A percentile compares a stretch with the other conserved stretches of the same genome.
phyloP scores from a whole-genome alignment of 2,888 invertebrate genomes.

The Pollenia labialis region DNA sequence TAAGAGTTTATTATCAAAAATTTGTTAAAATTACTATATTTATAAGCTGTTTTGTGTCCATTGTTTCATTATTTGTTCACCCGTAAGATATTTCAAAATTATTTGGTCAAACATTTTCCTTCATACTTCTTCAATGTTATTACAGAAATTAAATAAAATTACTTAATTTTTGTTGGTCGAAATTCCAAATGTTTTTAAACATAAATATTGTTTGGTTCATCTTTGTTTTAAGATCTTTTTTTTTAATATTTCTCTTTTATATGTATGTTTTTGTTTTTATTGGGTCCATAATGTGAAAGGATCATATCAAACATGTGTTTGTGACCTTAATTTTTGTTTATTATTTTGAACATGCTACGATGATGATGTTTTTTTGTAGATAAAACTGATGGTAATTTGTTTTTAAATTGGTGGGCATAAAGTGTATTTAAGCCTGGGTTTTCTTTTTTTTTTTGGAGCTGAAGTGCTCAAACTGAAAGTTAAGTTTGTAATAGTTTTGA shows the following conservation, averaged over 20 bases:
- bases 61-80: background rate
- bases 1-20: constrained; percentile 32
- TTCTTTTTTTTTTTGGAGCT: constrained; percentile 1
- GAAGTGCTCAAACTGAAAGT: constrained; percentile 32
- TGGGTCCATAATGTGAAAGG: constrained; percentile 60
- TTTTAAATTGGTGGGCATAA: constrained; percentile 22
- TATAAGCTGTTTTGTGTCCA: background rate
- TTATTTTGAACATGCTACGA: constrained; percentile 11
- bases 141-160: constrained; percentile 41
- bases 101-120: background rate
- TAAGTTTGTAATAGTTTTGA: background rate
- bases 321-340: constrained; percentile 64
- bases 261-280: constrained; percentile 19
- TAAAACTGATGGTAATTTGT: constrained; percentile 18
- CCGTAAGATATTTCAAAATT: background rate
- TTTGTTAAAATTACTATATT: constrained; percentile 47
- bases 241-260: background rate
- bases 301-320: constrained; percentile 36
- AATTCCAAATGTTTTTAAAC: background rate
- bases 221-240: background rate
- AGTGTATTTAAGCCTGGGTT: constrained; percentile 18
- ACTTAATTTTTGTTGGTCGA: constrained; percentile 36
- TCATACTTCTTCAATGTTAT: background rate
- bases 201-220: background rate
- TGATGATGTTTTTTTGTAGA: constrained; percentile 19